Evolutionary conservation across 2,113 vertebrate species (phyloP).

Genomic region (Kryptolebias marmoratus): DNA sequence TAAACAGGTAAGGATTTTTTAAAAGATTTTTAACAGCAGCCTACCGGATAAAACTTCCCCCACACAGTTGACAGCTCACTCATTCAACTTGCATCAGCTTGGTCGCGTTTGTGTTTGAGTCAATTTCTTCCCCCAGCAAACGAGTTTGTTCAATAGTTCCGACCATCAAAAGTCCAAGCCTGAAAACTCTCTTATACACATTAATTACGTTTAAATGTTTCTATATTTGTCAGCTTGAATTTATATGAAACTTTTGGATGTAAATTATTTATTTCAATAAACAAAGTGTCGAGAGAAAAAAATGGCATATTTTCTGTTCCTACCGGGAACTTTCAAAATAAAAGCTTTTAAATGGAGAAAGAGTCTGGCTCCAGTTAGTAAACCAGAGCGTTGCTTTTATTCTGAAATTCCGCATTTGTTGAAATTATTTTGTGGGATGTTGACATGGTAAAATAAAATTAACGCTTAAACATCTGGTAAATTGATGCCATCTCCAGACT

Average conservation of each 20-base stretch:
- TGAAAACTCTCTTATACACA: accelerated
- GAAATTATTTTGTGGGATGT: slow-evolving; percentile 5
- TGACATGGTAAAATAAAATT: neutral
- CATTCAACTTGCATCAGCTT: slow-evolving; percentile 80
- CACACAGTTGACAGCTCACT: slow-evolving; percentile 32
- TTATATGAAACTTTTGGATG: neutral
- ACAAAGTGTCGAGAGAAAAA: neutral
- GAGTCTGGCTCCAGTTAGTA: accelerated
- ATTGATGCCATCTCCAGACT: neutral
- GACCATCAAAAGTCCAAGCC: neutral
- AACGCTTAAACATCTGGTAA: neutral
- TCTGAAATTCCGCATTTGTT: slow-evolving; percentile 15
- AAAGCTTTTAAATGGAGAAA: neutral
- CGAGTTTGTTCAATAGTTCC: slow-evolving; percentile 31
- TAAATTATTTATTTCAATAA: neutral
- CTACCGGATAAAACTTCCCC: slow-evolving; percentile 38
- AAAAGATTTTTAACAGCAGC: neutral
- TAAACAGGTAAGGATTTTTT: accelerated
- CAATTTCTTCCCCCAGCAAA: slow-evolving; percentile 47
- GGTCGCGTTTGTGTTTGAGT: slow-evolving; percentile 21
- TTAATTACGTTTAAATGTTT: neutral
- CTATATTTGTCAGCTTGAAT: neutral
- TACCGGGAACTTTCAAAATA: slow-evolving; percentile 42
- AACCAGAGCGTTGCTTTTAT: slow-evolving; percentile 15
- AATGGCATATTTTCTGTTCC: neutral